Evolutionary conservation across 2,113 vertebrate species (phyloP), one percentile per base, ranked within the genome.

Genomic region (Promerops cafer): DNA sequence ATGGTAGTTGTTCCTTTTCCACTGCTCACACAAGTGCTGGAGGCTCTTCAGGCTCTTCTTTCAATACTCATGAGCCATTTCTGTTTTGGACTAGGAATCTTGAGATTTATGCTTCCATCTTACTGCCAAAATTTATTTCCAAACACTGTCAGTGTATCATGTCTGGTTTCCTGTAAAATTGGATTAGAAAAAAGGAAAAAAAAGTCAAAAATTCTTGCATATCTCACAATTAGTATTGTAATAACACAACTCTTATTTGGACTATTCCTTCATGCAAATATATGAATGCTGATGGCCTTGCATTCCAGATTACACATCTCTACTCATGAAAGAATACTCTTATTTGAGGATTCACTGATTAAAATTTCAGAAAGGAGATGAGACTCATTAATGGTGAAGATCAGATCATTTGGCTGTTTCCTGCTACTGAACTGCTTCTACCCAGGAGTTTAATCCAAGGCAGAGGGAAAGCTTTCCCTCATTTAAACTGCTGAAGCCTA

Each of bases 1-100:
- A 98, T 98, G 95, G 97, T 97, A 95, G 75, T 89, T 54, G 94
- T 26, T 92, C 96, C 80, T 89, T 94, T 96, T 86, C 93, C 93
- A 86, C 96, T 30, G 94, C 81, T 96, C 75, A 88, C 91, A 78
- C 84, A 1, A 97, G 95, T 87, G 75, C 91, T 42, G 90, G 92
- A 93, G 64, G 95, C 83, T 97, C 90, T 81, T 87, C n/a, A 2
- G 39, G 66, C 50, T 86, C 53, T 54, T 60, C 57, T 84, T 84
- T 97, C 87, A 96, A 86, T 76, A 91, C 92, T 95, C 92, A 86
- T 53, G n/a, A 95, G 96, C 96, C 90, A 95, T 94, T 80, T 87
- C 90, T 66, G 70, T 7, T 65, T 59, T 61, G 75, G 63, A 40
- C 53, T 84, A 50, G 78, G 78, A 90, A 63, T 79, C 89, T 85